Evolutionary conservation across 2,888 invertebrate species (phyloP), one percentile per base, ranked within the genome.

Genomic region (Yponomeuta sedellus): DNA sequence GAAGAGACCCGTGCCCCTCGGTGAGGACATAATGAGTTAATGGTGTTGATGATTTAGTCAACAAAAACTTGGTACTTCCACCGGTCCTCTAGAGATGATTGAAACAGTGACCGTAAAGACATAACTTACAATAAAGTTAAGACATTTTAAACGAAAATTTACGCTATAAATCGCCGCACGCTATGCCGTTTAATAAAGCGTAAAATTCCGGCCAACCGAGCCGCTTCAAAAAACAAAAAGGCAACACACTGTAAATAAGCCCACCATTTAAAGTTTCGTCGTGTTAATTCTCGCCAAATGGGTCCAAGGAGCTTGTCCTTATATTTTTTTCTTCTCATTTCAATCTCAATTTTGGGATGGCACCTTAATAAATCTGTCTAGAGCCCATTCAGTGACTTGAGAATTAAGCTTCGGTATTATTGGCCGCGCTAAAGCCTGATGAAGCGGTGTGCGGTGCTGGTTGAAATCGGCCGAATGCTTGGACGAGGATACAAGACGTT

Each of bases 311-410:
- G 70, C 63, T 62, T 61, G 61, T 61, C 63, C 19, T 64, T 75
- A 74, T 67, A 70, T 70, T 75, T 75, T 75, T 77, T 80, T 79
- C 44, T 0, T 52, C 44, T 77, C 75, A 77, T 68, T 76, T 76
- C 73, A 64, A 52, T 44, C 22, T 56, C 25, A 64, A 58, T 66
- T 69, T 67, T 64, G 40, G 63, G 63, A 64, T 52, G 68, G 74
- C 76, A 81, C 85, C 86, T 77, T 75, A 80, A 88, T 88, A 88
- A 88, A 88, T 88, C 86, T 82, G 81, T 78, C 80, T 72, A 72
- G 73, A 70, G 74, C 75, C 76, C 77, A 75, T 65, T 77, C 80
- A 78, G 66, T 78, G 39, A 68, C 66, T 66, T 67, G 76, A 75
- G 76, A 77, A 79, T 77, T 77, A 74, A 77, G 74, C 74, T 74